Base-by-base conservation (phyloP, 92 coral and sea anemone species). In the Paragorgia papillata region DNA sequence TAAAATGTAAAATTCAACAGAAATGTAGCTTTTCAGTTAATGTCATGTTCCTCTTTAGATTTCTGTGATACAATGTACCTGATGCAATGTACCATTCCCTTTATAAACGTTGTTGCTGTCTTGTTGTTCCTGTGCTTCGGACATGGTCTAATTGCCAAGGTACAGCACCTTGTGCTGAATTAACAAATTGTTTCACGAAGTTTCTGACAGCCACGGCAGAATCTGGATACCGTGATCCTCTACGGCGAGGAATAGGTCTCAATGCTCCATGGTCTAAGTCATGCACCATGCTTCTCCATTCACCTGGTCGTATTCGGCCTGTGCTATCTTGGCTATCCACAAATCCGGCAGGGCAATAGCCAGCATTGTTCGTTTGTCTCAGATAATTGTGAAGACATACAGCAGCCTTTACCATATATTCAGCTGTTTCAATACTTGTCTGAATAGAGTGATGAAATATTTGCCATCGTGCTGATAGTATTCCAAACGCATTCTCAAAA, bases 61-160 rank as follows among this genome's bases (percentile, higher is more conserved):
- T 37, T 37, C 43, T 37, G 43, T 37, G 43, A 37, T 37, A 37
- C n/a, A n/a, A n/a, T n/a, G n/a, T n/a, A n/a, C n/a, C n/a, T n/a
- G n/a, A n/a, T n/a, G n/a, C 43, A 12, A 37, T 37, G 43, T 37
- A 37, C 43, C 43, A 37, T 37, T 37, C 43, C 43, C 43, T 37
- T 37, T 55, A 55, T 27, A 55, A 55, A 55, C 29, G 61, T 55
- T 19, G 29, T 55, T 55, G 29, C 61, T 19, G 29, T 55, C 24
- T 55, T 55, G 61, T 55, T 55, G 87, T 80, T 60, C 88, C 90
- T 62, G 80, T 82, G 74, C 84, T 83, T 78, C 88, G 65, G 56
- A 87, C 91, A 43, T 84, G 84, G 76, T 87, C 74, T 87, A 81
- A 86, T 29, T 86, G 90, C 90, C 88, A 83, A 2, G 87, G 84